A percentile compares a stretch with the other conserved stretches of the same genome.
These are phyloP conservation scores for Pristionchus exspectatus DNA, from an alignment of 2,888 invertebrate genomes.

Conservation along the genomic window DNA sequence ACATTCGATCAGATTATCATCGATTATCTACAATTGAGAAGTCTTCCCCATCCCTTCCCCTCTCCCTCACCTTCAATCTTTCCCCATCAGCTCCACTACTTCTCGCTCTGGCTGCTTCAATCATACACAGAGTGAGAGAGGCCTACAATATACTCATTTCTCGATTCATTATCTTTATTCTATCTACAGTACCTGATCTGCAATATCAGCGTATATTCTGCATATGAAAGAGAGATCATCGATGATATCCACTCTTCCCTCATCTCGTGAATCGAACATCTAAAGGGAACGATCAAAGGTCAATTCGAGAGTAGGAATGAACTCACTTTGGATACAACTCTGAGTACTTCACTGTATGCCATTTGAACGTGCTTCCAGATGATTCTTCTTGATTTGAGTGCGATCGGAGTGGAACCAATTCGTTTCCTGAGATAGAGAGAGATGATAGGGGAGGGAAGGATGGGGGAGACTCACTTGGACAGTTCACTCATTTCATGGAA, in stretches of 20 bases:
- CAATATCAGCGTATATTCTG: conserved; percentile 72
- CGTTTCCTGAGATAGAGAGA: conserved; percentile 19
- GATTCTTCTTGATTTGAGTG: conserved; percentile 2
- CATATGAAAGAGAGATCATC: conserved; percentile 74
- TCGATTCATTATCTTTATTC: neutral
- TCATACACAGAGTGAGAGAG: conserved; percentile 73
- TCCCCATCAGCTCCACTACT: conserved; percentile 61
- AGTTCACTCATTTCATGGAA: conserved; percentile 72
- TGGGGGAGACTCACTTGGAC: conserved; percentile 55
- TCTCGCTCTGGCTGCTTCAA: conserved; percentile 74
- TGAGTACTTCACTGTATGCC: conserved; percentile 70
- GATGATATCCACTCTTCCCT: conserved; percentile 71
- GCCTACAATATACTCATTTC: conserved; percentile 57
- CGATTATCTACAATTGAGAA: conserved; percentile 64
- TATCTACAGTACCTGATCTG: conserved; percentile 67
- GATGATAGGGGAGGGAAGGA: neutral
- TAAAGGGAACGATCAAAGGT: conserved; percentile 49
- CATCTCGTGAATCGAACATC: conserved; percentile 70
- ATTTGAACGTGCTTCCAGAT: conserved; percentile 69
- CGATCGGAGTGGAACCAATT: conserved; percentile 49
- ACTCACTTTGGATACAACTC: conserved; percentile 66
- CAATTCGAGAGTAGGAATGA: neutral
- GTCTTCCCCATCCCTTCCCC: neutral
- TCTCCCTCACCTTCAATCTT: conserved; percentile 58
- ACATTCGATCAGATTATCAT: conserved; percentile 73